Evolutionary conservation across 2,113 vertebrate species (phyloP).

Genomic region (Thermophis baileyi): DNA sequence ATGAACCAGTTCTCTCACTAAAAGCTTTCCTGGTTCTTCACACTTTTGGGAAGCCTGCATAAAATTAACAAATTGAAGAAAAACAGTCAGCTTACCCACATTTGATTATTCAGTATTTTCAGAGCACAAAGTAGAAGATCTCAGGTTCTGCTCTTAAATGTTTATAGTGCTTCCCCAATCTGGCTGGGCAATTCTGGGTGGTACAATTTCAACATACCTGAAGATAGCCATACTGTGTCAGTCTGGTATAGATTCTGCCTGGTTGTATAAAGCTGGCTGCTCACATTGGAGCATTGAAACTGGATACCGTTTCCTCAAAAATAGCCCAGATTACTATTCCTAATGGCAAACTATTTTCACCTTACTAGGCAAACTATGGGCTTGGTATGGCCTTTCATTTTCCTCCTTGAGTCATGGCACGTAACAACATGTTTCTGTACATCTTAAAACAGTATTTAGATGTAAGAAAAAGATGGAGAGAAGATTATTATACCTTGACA

Average conservation of each 20-base stretch:
- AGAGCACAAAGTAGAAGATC: background rate
- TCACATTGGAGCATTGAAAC: background rate
- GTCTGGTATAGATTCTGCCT: background rate
- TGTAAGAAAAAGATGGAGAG: background rate
- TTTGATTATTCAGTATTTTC: background rate
- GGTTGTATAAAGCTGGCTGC: background rate
- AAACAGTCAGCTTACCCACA: background rate
- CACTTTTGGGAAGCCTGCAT: constrained; percentile 57
- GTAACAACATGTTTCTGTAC: background rate
- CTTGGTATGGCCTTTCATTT: background rate
- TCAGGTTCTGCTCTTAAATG: background rate
- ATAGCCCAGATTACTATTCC: background rate
- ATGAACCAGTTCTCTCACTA: constrained; percentile 83
- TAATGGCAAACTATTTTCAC: background rate
- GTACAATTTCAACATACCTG: background rate
- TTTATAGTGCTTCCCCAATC: background rate
- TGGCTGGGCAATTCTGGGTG: background rate
- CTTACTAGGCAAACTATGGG: background rate
- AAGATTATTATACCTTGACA: constrained; percentile 58
- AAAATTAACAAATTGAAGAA: background rate
- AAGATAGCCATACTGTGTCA: background rate
- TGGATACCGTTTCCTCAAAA: background rate
- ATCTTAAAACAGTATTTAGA: background rate
- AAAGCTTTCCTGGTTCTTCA: constrained; percentile 68
- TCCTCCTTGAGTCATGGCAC: background rate